Evolutionary conservation across 1,140 invertebrate genomes (phyloP), one percentile per base, ranked within the genome.

Genomic region (Ceratina calcarata): DNA sequence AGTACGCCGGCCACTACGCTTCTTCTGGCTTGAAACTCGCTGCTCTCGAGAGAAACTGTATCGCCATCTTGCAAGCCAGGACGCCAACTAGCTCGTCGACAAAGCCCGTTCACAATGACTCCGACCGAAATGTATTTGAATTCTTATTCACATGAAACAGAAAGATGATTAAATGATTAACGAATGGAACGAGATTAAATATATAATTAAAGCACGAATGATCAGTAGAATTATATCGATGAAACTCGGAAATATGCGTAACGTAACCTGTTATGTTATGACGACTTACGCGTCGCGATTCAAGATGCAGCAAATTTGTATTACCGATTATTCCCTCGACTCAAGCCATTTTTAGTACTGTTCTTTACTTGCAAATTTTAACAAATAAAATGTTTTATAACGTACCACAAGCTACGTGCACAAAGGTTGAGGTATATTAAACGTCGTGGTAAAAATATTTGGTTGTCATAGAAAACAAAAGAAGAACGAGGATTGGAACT

Each of bases 1-100:
- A 82, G 64, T 74, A 82, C 71, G 83, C 83, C 84, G 68, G 68
- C 79, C 84, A 85, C 84, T 85, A 80, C 83, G 83, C 84, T 79
- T 80, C 75, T 85, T 82, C 75, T 85, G 84, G 70, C 79, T 84
- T 49, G 57, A 66, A 78, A 74, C 55, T 81, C 73, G 8, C 60
- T 32, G 27, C 66, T 65, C 65, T 76, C 61, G 61, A 32, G 51
- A 49, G 49, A 13, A 24, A 67, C 12, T 10, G 3, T 72, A n/a
- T 15, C 32, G 84, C 84, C 80, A 86, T 85, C 83, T 58, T 3
- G 10, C 65, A 51, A 3, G 49, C 3, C 6, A 1, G 0, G 6
- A 3, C 0, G 7, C 6, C 12, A 73, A 62, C 67, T 49, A 16
- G 53, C 12, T 55, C 45, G 32, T 15, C 27, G 16, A 45, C 45